Conservation (phyloP, 2,797 vertebrate genomes). For the Buceros bicornis region DNA sequence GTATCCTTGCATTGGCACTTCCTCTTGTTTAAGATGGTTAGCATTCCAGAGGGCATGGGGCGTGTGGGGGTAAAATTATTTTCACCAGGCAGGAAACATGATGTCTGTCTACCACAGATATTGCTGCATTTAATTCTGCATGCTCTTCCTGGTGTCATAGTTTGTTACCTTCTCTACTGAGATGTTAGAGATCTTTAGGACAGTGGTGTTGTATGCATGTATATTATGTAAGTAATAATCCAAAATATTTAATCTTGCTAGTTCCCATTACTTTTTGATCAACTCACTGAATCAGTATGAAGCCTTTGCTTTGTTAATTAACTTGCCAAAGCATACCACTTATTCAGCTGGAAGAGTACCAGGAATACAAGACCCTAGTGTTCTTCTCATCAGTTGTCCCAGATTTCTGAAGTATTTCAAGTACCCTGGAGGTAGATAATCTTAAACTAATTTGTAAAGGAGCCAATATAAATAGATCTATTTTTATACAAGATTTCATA, state of each 20-base stretch:
- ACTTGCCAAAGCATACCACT: background rate
- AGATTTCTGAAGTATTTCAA: constrained; percentile 23
- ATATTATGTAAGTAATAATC: background rate
- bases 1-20: background rate
- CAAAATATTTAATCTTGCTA: background rate
- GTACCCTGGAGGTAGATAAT: background rate
- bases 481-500: constrained; percentile 2
- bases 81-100: background rate
- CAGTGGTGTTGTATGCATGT: background rate
- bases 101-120: background rate
- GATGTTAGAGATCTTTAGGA: background rate
- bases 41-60: rapidly evolving
- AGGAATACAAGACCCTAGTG: background rate
- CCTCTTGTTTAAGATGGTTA: background rate
- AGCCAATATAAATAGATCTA: background rate
- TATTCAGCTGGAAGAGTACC: background rate
- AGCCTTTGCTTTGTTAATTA: background rate
- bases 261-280: background rate
- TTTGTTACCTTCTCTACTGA: background rate
- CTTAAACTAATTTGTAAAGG: constrained; percentile 21
- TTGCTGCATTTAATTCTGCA: background rate
- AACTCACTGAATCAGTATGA: background rate
- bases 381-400: background rate
- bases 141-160: background rate
- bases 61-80: background rate